Percentiles rank a stretch among this genome's conserved stretches.
phyloP scores from a whole-genome alignment of 2,888 invertebrate genomes.

The Mythimna vitellina region DNA sequence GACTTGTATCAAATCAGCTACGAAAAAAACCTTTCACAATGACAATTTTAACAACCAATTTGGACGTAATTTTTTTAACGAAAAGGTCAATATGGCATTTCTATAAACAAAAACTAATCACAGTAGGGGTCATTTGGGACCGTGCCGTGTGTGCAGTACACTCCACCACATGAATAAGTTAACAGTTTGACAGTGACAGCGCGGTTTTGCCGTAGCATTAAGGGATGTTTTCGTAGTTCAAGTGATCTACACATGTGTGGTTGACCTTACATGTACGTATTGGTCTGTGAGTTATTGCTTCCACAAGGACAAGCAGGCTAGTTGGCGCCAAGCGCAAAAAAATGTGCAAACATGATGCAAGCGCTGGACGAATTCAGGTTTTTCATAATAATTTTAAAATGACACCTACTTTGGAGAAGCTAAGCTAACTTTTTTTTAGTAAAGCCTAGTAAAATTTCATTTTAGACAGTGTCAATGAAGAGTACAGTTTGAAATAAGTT shows the following conservation, averaged over 20 bases:
- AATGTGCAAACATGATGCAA: constrained; percentile 49
- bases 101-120: constrained; percentile 37
- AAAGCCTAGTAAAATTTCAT: no score
- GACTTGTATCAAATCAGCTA: background rate
- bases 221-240: constrained; percentile 1
- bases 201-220: background rate
- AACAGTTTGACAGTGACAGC: background rate
- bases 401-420: no score
- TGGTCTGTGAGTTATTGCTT: constrained; percentile 78
- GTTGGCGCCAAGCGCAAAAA: constrained; percentile 75
- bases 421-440: no score
- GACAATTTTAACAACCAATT: background rate
- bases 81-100: constrained; percentile 46
- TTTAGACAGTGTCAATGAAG: no score
- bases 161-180: background rate
- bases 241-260: background rate
- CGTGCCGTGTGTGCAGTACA: constrained; percentile 39
- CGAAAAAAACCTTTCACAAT: background rate
- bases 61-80: background rate
- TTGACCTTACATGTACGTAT: constrained; percentile 49
- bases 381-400: constrained; percentile 4
- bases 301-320: constrained; percentile 69
- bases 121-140: constrained; percentile 59
- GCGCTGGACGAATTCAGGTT: background rate
- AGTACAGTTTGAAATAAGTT: no score